Evolutionary conservation across 2,888 invertebrate genomes (phyloP).

Genomic region (Agrochola litura): DNA sequence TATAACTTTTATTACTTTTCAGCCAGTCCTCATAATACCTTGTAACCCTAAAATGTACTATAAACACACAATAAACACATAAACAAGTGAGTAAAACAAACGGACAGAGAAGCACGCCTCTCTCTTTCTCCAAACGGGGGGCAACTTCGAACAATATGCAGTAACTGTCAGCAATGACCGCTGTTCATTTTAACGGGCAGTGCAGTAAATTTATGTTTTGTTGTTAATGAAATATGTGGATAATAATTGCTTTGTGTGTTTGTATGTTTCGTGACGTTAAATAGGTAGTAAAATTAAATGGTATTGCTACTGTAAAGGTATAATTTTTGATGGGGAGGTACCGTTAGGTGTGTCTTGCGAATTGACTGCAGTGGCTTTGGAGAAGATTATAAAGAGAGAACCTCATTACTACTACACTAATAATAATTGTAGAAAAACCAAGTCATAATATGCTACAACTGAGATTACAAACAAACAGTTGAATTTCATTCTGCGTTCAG

Average conservation of each 20-base stretch:
- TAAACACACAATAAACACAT: conserved; percentile 45
- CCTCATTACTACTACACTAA: not conserved
- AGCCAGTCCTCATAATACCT: conserved; percentile 10
- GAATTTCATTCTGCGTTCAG: too few species aligned
- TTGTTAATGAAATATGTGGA: conserved; percentile 52
- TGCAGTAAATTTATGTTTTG: conserved; percentile 52
- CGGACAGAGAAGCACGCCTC: conserved; percentile 18
- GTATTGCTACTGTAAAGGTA: conserved; percentile 3
- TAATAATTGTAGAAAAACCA: not conserved
- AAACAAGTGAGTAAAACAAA: conserved; percentile 37
- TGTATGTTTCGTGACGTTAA: conserved; percentile 17
- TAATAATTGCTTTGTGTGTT: conserved; percentile 42
- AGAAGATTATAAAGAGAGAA: not conserved
- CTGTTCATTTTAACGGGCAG: conserved; percentile 27
- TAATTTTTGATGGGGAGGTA: not conserved
- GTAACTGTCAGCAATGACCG: conserved; percentile 41
- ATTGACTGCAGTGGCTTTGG: not conserved
- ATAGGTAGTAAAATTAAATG: conserved; percentile 39
- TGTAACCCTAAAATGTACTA: conserved; percentile 15
- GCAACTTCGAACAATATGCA: conserved; percentile 47
- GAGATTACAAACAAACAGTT: not conserved
- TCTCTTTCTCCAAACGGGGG: conserved; percentile 14
- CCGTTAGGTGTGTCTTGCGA: not conserved
- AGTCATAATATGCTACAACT: not conserved
- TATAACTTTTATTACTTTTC: conserved; percentile 20